These are phyloP conservation scores for Meteorus colon DNA, from an alignment of 2,888 invertebrate genomes.

Conservation along the genomic window DNA sequence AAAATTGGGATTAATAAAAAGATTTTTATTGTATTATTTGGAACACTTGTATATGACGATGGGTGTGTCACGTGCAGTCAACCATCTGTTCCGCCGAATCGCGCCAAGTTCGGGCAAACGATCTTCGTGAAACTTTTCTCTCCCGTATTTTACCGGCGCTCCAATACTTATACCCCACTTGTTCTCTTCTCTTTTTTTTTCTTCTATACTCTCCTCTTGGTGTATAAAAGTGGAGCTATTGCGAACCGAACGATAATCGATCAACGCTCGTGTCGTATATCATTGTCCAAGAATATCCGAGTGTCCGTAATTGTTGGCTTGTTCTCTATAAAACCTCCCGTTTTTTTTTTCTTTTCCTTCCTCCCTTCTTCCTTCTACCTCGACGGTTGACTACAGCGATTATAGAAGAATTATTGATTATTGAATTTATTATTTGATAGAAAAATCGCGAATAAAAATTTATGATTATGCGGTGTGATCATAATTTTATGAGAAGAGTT, in stretches of 20 bases:
- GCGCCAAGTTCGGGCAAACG: slow-evolving; percentile 41
- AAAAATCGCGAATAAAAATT: not conserved
- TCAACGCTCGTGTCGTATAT: slow-evolving; percentile 39
- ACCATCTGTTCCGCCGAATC: slow-evolving; percentile 43
- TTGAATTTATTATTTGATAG: not conserved
- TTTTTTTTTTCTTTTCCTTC: slow-evolving; percentile 6
- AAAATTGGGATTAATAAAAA: slow-evolving; percentile 27
- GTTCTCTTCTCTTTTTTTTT: slow-evolving; percentile 14
- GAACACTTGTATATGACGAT: slow-evolving; percentile 17
- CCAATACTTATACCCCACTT: slow-evolving; percentile 36
- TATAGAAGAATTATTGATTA: not conserved
- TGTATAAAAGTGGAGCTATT: slow-evolving; percentile 18
- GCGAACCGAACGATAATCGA: slow-evolving; percentile 37
- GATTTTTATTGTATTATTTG: slow-evolving; percentile 38
- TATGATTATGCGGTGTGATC: not conserved
- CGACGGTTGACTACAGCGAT: not conserved
- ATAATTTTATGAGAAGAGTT: not conserved
- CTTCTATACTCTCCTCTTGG: slow-evolving; percentile 6
- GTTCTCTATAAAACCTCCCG: slow-evolving; percentile 24
- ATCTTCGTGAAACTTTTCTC: slow-evolving; percentile 40
- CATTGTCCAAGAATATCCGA: slow-evolving; percentile 31
- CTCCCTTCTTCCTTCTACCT: slow-evolving; percentile 1
- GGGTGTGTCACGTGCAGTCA: slow-evolving; percentile 36
- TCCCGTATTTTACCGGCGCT: slow-evolving; percentile 40
- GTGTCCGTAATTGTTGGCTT: slow-evolving; percentile 37